phyloP scores from a whole-genome alignment of 2,888 invertebrate species.

The Apamea crenata region DNA sequence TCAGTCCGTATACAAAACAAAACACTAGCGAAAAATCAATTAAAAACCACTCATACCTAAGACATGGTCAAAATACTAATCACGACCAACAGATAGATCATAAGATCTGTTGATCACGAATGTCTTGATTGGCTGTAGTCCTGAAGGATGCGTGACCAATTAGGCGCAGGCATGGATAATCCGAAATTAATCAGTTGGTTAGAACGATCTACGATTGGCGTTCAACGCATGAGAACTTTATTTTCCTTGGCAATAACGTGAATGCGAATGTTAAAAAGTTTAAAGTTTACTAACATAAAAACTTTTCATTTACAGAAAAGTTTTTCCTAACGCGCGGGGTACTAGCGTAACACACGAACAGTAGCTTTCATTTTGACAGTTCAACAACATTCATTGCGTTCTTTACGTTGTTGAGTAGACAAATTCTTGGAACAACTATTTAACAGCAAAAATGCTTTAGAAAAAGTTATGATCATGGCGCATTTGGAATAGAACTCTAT shows the following conservation, averaged over 20 bases:
- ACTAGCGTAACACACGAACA: too few relatives aligned
- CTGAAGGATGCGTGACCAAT: slow-evolving; percentile 60
- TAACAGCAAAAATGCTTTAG: neutral
- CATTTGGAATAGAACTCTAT: slow-evolving; percentile 4
- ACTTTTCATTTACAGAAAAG: neutral
- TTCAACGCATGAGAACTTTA: slow-evolving; percentile 48
- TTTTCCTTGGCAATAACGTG: slow-evolving; percentile 7
- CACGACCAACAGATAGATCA: slow-evolving; percentile 47
- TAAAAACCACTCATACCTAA: slow-evolving; percentile 39
- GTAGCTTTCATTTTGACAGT: too few relatives aligned
- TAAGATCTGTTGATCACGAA: slow-evolving; percentile 55
- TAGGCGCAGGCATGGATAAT: slow-evolving; percentile 53
- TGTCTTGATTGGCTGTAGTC: slow-evolving; percentile 56
- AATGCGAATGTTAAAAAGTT: neutral
- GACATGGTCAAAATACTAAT: slow-evolving; percentile 37
- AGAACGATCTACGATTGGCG: slow-evolving; percentile 28
- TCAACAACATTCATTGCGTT: too few relatives aligned
- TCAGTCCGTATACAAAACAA: slow-evolving; percentile 13
- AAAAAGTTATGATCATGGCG: neutral
- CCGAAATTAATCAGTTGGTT: slow-evolving; percentile 62
- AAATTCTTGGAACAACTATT: too few relatives aligned
- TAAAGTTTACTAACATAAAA: neutral
- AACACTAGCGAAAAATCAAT: slow-evolving; percentile 55
- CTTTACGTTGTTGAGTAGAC: too few relatives aligned
- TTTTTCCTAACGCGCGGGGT: neutral